phyloP scores from a whole-genome alignment of 2,888 invertebrate genomes.

The Hyposoter dolosus region DNA sequence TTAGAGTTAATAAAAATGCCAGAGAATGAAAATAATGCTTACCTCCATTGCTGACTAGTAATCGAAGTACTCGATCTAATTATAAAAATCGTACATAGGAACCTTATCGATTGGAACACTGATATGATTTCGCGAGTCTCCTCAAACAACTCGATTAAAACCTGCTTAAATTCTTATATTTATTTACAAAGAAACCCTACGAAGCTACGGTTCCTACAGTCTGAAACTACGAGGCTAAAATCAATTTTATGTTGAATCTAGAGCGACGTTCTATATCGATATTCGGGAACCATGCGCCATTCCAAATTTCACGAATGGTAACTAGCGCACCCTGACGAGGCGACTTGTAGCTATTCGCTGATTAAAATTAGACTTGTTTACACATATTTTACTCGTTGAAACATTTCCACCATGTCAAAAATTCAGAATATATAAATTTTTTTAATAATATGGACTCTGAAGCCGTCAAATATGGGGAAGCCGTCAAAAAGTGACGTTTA shows the following conservation, averaged over 20 bases:
- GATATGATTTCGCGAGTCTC: slow-evolving; percentile 35
- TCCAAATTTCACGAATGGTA: slow-evolving; percentile 15
- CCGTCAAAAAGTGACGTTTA: neutral
- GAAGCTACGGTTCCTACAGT: slow-evolving; percentile 53
- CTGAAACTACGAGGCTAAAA: slow-evolving; percentile 52
- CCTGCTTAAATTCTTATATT: slow-evolving; percentile 42
- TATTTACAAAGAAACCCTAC: slow-evolving; percentile 60
- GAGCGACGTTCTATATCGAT: slow-evolving; percentile 18
- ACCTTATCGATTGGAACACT: slow-evolving; percentile 58
- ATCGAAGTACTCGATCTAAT: slow-evolving; percentile 37
- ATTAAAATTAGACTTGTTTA: neutral
- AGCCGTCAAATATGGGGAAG: neutral
- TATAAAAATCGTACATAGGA: slow-evolving; percentile 63
- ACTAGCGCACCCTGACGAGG: slow-evolving; percentile 33
- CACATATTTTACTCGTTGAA: neutral
- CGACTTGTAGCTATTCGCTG: neutral
- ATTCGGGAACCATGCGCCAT: slow-evolving; percentile 6
- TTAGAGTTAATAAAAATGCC: neutral
- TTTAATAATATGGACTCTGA: neutral
- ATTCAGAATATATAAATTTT: neutral
- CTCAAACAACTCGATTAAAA: slow-evolving; percentile 15
- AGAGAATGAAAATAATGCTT: slow-evolving; percentile 22
- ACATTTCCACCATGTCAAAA: too few species aligned
- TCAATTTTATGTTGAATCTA: slow-evolving; percentile 31
- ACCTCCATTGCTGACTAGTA: slow-evolving; percentile 56